A percentile compares a stretch with the other conserved stretches of the same genome.
phyloP scores from a whole-genome alignment of 2,888 invertebrate genomes.

The Eudasyphora cyanicolor region DNA sequence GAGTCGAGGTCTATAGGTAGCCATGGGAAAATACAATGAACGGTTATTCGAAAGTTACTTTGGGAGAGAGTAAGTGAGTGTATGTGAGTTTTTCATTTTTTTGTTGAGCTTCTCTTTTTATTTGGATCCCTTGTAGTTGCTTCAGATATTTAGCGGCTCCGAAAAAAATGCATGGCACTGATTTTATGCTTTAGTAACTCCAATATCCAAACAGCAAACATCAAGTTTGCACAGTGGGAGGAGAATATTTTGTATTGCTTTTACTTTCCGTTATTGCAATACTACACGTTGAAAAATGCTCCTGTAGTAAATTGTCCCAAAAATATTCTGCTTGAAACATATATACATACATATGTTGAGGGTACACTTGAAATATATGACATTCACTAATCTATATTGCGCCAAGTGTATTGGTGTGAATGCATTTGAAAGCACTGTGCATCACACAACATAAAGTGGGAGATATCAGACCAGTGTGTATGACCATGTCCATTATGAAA shows the following conservation, averaged over 20 bases:
- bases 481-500: too few species aligned
- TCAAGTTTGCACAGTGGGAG: constrained; percentile 3
- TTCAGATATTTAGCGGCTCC: constrained; percentile 65
- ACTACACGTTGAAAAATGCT: too few species aligned
- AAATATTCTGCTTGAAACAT: too few species aligned
- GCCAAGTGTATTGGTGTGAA: too few species aligned
- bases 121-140: constrained; percentile 34
- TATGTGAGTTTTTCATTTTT: neutral
- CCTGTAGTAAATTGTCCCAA: too few species aligned
- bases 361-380: too few species aligned
- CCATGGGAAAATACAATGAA: constrained; percentile 37
- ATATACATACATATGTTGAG: too few species aligned
- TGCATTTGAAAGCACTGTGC: too few species aligned
- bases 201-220: constrained; percentile 73
- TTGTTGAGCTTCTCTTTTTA: constrained; percentile 15
- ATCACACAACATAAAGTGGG: too few species aligned
- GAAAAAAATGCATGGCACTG: constrained; percentile 73
- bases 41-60: constrained; percentile 13
- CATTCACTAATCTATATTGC: too few species aligned
- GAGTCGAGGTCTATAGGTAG: constrained; percentile 29
- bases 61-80: neutral
- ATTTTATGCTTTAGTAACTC: constrained; percentile 79
- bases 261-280: too few species aligned
- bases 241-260: neutral
- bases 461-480: too few species aligned